Conservation (phyloP, 1,140 invertebrate genomes). For the Drosophila athabasca region DNA sequence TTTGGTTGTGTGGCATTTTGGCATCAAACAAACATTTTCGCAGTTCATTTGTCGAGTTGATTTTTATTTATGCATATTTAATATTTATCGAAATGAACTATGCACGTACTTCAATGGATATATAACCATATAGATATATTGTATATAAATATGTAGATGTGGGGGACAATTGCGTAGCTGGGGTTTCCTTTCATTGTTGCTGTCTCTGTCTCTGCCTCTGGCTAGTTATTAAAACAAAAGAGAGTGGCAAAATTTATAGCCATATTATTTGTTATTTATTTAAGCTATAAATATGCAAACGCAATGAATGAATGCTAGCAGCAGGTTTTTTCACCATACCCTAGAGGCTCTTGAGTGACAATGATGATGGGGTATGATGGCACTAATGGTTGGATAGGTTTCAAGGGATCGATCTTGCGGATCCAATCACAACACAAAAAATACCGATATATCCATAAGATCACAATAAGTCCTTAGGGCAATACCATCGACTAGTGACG, state of each 20-base stretch:
- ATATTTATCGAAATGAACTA: slow-evolving; percentile 57
- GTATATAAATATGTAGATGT: neutral
- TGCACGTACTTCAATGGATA: neutral
- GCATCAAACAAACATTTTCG: slow-evolving; percentile 54
- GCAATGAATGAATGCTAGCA: slow-evolving; percentile 68
- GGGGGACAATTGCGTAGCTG: neutral
- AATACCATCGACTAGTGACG: too few species aligned
- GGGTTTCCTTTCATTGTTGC: neutral
- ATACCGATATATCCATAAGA: too few species aligned
- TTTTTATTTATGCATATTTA: slow-evolving; percentile 80
- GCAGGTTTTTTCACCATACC: slow-evolving; percentile 65
- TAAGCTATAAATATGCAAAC: slow-evolving; percentile 82
- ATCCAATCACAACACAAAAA: too few species aligned
- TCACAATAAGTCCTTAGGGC: too few species aligned
- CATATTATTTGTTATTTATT: slow-evolving; percentile 82
- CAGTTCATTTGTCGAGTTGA: slow-evolving; percentile 54
- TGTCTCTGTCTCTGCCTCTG: slow-evolving; percentile 24
- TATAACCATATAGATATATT: slow-evolving; percentile 2
- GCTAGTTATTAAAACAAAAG: slow-evolving; percentile 74
- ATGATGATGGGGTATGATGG: slow-evolving; percentile 3
- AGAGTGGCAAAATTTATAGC: slow-evolving; percentile 77
- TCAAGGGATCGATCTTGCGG: too few species aligned
- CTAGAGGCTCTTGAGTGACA: slow-evolving; percentile 8
- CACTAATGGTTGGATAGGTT: too few species aligned
- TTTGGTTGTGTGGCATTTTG: slow-evolving; percentile 42